These are phyloP conservation scores for Pristiophorus japonicus DNA, from an alignment of 2,113 vertebrate species.

Conservation along the genomic window DNA sequence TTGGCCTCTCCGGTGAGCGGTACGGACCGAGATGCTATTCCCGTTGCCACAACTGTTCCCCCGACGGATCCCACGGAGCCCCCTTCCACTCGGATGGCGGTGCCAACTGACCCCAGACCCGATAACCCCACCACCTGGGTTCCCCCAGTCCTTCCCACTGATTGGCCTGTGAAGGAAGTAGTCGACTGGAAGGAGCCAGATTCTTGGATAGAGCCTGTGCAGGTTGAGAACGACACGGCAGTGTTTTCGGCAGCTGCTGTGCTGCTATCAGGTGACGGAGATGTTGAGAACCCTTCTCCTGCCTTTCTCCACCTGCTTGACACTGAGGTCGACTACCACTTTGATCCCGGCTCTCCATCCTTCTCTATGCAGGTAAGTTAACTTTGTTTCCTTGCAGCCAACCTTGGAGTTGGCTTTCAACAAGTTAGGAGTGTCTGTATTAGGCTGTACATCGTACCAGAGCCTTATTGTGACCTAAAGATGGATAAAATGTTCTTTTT, in stretches of 20 bases:
- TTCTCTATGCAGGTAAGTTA: slow-evolving; percentile 75
- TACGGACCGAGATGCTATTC: slow-evolving; percentile 43
- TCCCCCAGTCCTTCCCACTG: slow-evolving; percentile 44
- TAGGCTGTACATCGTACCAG: background rate
- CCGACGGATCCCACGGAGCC: slow-evolving; percentile 48
- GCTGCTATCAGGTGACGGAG: slow-evolving; percentile 85
- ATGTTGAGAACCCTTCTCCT: slow-evolving; percentile 67
- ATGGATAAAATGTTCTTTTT: background rate
- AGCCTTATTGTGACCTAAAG: background rate
- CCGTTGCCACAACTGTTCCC: slow-evolving; percentile 37
- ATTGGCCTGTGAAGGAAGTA: slow-evolving; percentile 48
- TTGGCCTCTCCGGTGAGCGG: slow-evolving; percentile 45
- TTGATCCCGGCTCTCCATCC: slow-evolving; percentile 74
- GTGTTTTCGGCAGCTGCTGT: slow-evolving; percentile 72
- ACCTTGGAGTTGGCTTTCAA: background rate
- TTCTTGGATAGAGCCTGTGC: slow-evolving; percentile 57
- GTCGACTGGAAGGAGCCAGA: slow-evolving; percentile 57
- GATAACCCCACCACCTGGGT: slow-evolving; percentile 46
- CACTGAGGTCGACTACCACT: slow-evolving; percentile 79
- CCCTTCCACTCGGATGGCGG: background rate
- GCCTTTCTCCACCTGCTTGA: slow-evolving; percentile 69
- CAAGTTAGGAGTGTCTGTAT: background rate
- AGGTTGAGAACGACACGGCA: slow-evolving; percentile 68
- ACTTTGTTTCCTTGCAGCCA: slow-evolving; percentile 43
- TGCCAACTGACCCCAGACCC: slow-evolving; percentile 45